Base-by-base conservation (phyloP, 2,797 vertebrate species). In the Bryconaethiops microstoma region DNA sequence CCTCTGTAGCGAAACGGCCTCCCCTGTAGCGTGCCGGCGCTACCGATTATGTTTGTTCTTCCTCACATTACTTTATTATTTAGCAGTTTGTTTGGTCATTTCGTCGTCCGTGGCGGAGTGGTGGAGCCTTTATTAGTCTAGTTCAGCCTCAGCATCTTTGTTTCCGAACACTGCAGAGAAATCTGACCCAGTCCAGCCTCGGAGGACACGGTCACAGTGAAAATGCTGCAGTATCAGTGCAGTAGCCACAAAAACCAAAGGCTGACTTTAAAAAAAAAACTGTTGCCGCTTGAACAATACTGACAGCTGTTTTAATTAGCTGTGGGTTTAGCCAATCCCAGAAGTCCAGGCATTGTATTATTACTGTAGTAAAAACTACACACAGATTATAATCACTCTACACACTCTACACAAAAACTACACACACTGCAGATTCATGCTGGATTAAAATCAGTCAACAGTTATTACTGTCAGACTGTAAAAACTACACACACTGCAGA, bases 11-110 rank as follows among this genome's bases (percentile, higher is more conserved):
- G 60, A 65, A 64, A 71, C 50, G 9, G 76, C 35, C 21, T 23
- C n/a, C 10, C 25, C 16, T 17, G 21, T 29, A 52, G 42, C 50
- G 57, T 2, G 40, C 29, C 21, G 17, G 39, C 35, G 23, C 23
- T 16, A 57, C 7, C 13, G 5, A 23, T 48, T 69, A 45, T 25
- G 14, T 76, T 70, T 69, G 54, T 50, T 48, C 48, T 67, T 69
- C 17, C 55, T 60, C 64, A 2, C 50, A 42, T 57, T 57, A 17
- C 52, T 77, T 68, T 57, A 67, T 77, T 40, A 77, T 67, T 67
- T 23, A 57, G 8, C 48, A 48, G 57, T 13, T 62, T 35, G 35
- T 62, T 54, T 4, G 48, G 29, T 13, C 54, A 70, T 69, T 69
- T 55, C 25, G 29, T 35, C 1, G 68, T 68, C 54, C 45, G 35